Evolutionary conservation across 2,113 vertebrate genomes (phyloP), one percentile per base, ranked within the genome.

Genomic region (Calidris pugnax): DNA sequence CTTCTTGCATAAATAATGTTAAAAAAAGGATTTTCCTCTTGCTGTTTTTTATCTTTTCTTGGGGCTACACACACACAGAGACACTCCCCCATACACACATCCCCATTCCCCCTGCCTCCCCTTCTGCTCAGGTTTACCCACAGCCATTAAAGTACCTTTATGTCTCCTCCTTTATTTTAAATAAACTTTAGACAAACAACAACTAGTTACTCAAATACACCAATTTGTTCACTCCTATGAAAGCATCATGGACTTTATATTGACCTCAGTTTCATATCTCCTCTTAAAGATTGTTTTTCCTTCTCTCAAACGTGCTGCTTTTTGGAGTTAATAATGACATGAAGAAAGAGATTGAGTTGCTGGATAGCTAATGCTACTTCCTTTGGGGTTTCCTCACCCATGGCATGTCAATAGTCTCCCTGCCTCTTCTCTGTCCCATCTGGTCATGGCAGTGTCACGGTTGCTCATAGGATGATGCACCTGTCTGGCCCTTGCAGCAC

Each of bases 151-250:
- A 91, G 30, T 35, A 33, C 2, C 14, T 81, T 85, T 72, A 47
- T 89, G 9, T 16, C 37, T 85, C n/a, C 21, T 87, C 30, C n/a
- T 43, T 76, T 92, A 64, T 77, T 94, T 96, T 76, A 89, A 79
- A 74, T 47, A 66, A 47, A 2, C 10, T 18, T 60, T 63, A 33
- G 47, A 66, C 30, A 67, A 80, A 43, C 24, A 93, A 26, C 17
- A 84, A 17, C 32, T 60, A 64, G 4, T 60, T 75, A 37, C 33
- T 82, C 39, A 89, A 87, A 71, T 71, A 33, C 9, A 67, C 6
- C 30, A 27, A 21, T 64, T 57, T 73, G 14, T 76, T 71, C 19
- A 3, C 26, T 82, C 17, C 21, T 82, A 4, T 62, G 55, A 56
- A 64, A 81, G 6, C 33, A 7, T 43, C 12, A 30, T 10, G 10